Base-by-base conservation (phyloP, 2,113 vertebrate species). In the Sprattus sprattus region DNA sequence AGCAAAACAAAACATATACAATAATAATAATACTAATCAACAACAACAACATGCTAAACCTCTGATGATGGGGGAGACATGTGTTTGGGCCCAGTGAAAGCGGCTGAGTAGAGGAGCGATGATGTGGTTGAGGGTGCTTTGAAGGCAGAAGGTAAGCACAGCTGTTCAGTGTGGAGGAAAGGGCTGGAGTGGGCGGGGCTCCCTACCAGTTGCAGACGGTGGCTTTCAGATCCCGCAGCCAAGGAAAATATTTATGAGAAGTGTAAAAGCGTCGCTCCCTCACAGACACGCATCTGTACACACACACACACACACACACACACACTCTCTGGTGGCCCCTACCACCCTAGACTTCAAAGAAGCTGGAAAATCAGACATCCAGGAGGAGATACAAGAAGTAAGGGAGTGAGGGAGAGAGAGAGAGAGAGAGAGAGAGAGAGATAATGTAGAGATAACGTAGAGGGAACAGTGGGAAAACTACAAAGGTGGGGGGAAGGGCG, bases 171-270 rank as follows among this genome's bases (percentile, higher is more conserved):
- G 64, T 28, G 13, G 64, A 47, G n/a, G 13, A 4, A 45, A 5
- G 20, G 52, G 83, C 18, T 57, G 15, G 47, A 81, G 60, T 28
- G 45, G 20, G 60, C 22, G 7, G 28, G 25, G 81, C 57, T 28
- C 5, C 44, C 60, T 8, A 52, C 10, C 2, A 28, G 15, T 45
- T 13, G 20, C 18, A 45, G 64, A 71, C 64, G 85, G 45, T 8
- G 6, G 25, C 75, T 22, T 28, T 88, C 57, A 83, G 83, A 25
- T 3, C 45, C 82, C 60, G 71, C 86, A 89, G 89, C 92, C 88
- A 92, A 90, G 88, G 87, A 90, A 93, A 92, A 93, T 88, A 91
- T 90, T 92, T 88, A 90, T 89, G 86, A 87, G 89, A 81, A 67
- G 85, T 87, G 85, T 82, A 85, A 89, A 91, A 86, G 39, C 7